Evolutionary conservation across 2,113 vertebrate genomes (phyloP).

Genomic region (Galemys pyrenaicus): DNA sequence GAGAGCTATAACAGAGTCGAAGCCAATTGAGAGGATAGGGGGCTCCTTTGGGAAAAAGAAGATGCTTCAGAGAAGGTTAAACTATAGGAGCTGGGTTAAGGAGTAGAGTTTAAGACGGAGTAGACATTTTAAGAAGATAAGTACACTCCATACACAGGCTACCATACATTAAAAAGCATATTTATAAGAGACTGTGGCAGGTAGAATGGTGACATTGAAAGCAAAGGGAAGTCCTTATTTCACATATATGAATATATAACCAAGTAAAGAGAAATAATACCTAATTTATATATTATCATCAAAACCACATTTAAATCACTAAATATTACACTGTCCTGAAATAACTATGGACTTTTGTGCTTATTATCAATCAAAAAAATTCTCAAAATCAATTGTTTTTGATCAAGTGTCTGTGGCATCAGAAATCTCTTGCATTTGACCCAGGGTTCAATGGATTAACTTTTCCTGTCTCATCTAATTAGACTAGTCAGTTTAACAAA

Average conservation of each 20-base stretch:
- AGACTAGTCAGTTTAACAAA: not conserved
- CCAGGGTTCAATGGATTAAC: not conserved
- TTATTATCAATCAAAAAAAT: not conserved
- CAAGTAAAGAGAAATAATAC: not conserved
- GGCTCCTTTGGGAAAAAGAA: not conserved
- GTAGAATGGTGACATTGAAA: not conserved
- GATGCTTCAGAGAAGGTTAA: slow-evolving; percentile 9
- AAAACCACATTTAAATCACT: slow-evolving; percentile 14
- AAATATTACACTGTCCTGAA: slow-evolving; percentile 18
- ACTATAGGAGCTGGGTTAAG: not conserved
- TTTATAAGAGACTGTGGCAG: not conserved
- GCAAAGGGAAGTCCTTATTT: slow-evolving; percentile 28
- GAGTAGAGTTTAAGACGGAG: slow-evolving; percentile 22
- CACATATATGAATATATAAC: not conserved
- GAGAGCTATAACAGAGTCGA: not conserved
- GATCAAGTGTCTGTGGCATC: not conserved
- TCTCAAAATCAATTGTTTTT: slow-evolving; percentile 8
- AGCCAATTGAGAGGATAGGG: not conserved
- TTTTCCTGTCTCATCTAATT: slow-evolving; percentile 30
- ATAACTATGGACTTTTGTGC: not conserved
- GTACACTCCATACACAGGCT: not conserved
- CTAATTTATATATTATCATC: slow-evolving; percentile 25
- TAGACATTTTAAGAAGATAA: slow-evolving; percentile 39
- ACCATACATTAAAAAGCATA: not conserved
- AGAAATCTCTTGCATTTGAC: not conserved